These are phyloP conservation scores for Bucco capensis DNA, from an alignment of 2,113 vertebrate species.

Conservation along the genomic window DNA sequence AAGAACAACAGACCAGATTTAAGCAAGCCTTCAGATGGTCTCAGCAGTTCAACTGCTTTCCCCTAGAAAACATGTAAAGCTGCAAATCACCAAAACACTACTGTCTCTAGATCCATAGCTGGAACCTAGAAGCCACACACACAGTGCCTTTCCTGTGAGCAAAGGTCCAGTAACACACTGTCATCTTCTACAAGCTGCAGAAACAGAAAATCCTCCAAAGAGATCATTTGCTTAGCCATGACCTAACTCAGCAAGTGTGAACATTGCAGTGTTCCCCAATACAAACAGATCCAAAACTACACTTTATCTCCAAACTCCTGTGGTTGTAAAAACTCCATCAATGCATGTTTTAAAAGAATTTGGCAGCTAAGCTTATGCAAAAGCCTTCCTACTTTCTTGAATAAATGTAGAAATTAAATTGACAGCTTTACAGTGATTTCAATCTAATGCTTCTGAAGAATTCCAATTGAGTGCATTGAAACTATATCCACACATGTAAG, in stretches of 20 bases:
- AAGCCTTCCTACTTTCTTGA: background rate
- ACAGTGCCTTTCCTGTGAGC: no score
- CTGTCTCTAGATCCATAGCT: background rate
- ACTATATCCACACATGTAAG: background rate
- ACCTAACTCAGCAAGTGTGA: background rate
- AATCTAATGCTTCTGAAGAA: background rate
- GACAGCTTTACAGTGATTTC: background rate
- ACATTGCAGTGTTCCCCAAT: background rate
- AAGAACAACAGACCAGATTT: background rate
- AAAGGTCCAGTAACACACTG: background rate
- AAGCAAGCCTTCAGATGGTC: accelerated
- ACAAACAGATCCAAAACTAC: background rate
- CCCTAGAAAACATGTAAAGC: background rate
- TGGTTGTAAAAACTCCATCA: background rate
- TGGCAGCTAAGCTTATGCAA: background rate
- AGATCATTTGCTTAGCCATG: background rate
- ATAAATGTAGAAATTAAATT: background rate
- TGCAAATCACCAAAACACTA: background rate
- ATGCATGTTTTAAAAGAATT: background rate
- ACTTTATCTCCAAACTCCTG: background rate
- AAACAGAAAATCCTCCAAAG: background rate
- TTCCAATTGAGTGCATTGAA: background rate
- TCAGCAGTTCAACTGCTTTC: background rate
- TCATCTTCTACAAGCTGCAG: background rate
- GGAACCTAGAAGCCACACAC: background rate